phyloP scores from a whole-genome alignment of 1,140 invertebrate genomes.

The Sesamia nonagrioides region DNA sequence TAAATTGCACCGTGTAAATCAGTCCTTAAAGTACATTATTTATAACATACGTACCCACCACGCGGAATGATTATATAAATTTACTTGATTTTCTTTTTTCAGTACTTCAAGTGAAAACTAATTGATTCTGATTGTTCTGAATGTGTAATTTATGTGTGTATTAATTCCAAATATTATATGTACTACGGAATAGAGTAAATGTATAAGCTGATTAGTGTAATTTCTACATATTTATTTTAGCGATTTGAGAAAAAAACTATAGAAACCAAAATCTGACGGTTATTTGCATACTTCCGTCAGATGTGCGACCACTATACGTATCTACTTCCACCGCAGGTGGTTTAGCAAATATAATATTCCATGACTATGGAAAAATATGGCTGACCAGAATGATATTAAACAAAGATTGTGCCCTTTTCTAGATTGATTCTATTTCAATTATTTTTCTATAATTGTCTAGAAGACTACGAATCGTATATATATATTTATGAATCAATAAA shows the following conservation, averaged over 20 bases:
- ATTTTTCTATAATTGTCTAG: background rate
- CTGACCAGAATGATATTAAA: background rate
- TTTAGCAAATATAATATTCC: no score
- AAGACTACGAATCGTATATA: conserved; percentile 27
- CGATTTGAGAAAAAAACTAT: background rate
- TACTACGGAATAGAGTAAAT: background rate
- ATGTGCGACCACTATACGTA: no score
- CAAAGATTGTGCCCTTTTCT: background rate
- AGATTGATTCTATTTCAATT: background rate
- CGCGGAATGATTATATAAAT: no score
- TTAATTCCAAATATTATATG: conserved; percentile 15
- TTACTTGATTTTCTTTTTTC: no score
- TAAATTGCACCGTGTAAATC: no score
- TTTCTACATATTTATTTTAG: conserved; percentile 17
- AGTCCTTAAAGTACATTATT: no score
- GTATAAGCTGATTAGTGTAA: background rate
- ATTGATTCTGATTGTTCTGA: background rate
- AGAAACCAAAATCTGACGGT: background rate
- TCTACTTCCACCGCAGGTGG: no score
- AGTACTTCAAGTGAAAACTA: background rate
- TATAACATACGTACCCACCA: no score
- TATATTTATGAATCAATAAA: conserved; percentile 40
- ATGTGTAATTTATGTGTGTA: conserved; percentile 18
- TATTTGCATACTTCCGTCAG: no score
- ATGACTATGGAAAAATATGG: background rate